Evolutionary conservation across 2,113 vertebrate species (phyloP), one percentile per base, ranked within the genome.

Genomic region (Pipa parva): DNA sequence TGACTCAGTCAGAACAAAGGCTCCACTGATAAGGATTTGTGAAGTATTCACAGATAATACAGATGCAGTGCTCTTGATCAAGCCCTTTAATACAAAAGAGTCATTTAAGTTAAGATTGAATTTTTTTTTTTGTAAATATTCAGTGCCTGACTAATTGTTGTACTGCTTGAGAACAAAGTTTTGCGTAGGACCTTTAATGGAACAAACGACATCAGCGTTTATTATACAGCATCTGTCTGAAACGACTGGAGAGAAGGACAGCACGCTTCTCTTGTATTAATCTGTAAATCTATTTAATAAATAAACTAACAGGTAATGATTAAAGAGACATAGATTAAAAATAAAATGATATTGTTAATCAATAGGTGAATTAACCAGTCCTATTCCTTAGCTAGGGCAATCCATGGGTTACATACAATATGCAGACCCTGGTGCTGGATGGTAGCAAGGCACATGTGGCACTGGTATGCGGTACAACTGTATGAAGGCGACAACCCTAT

Each of bases 111-210:
- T 31, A 18, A 36, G n/a, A 21, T 20, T 29, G 13, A 29, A 36
- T 2, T 58, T 33, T 36, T 52, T n/a, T 52, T 58, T 21, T 22
- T 22, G 29, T 29, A 36, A 29, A 33, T 20, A 36, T 58, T n/a
- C 20, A 37, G 28, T 22, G 29, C 55, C 55, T 58, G 29, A 57
- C 29, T 31, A 58, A 58, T 58, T 49, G 11, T 49, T 21, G 55
- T 58, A 17, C 55, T 21, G 55, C 20, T 21, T 22, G 17, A 58
- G 29, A 58, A 58, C 31, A 36, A 18, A 18, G 28, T 36, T 18
- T 7, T 33, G n/a, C 11, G 10, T 4, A 22, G 20, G 18, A 33
- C 20, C 28, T 18, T 21, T 18, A 17, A 15, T 28, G 26, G 52
- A 58, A 58, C 15, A 28, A 18, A 55, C 18, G 15, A 28, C 52